Base-by-base conservation (phyloP, 2,113 vertebrate species). In the Atherinomorus stipes region DNA sequence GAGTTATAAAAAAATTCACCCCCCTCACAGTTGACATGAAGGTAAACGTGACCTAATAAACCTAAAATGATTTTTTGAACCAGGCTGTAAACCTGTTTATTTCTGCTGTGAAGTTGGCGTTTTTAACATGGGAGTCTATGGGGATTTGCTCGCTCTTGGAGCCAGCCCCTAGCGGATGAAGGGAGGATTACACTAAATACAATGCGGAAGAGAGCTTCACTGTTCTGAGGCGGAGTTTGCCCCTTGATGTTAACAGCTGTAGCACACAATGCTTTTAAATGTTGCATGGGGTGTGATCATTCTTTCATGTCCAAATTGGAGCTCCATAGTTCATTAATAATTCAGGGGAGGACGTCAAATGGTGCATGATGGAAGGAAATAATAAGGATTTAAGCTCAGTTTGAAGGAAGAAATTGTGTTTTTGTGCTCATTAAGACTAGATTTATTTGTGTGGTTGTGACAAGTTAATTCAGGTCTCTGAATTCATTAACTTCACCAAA, bases 201-300 rank as follows among this genome's bases (percentile, higher is more conserved):
- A n/a, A n/a, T n/a, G n/a, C n/a, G n/a, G n/a, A n/a, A n/a, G n/a
- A n/a, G n/a, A n/a, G n/a, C n/a, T n/a, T n/a, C n/a, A n/a, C n/a
- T n/a, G n/a, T n/a, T n/a, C n/a, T n/a, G n/a, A n/a, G n/a, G n/a
- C n/a, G n/a, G n/a, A n/a, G n/a, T n/a, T n/a, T n/a, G n/a, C n/a
- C n/a, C n/a, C n/a, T n/a, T n/a, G n/a, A 72, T 71, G 74, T 84
- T 74, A 78, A 80, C 79, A 89, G 81, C 85, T 88, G 83, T 62
- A 79, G 83, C 79, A 80, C 64, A 78, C 19, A 1, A 63, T 11
- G 42, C 21, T 81, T 45, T 75, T 90, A 13, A 90, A 90, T 89
- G 85, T 88, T 90, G 84, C 61, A 90, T 31, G 25, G 11, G 18
- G 25, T 57, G 80, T 50, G 64, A 65, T 62, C 34, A 54, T 71